phyloP scores from a whole-genome alignment of 1,140 invertebrate genomes.

The Gonatopus flavifemur region DNA sequence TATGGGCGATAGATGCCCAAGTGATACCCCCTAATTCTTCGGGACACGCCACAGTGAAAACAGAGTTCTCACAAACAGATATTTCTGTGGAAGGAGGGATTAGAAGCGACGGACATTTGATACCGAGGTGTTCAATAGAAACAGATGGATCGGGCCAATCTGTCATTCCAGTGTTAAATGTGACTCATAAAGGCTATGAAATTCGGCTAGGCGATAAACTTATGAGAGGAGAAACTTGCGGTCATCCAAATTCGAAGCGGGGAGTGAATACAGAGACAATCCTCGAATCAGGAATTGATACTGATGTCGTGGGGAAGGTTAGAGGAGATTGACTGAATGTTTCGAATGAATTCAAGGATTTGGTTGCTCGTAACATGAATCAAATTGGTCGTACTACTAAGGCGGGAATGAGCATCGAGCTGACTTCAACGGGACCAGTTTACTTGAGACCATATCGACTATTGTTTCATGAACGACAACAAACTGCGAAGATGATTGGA shows the following conservation, averaged over 20 bases:
- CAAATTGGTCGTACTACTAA: conserved; percentile 22
- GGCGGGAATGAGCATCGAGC: conserved; percentile 23
- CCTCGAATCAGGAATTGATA: background rate
- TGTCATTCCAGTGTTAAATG: background rate
- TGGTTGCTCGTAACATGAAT: conserved; percentile 12
- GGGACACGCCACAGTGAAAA: conserved; percentile 1
- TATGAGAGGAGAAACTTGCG: too few relatives aligned
- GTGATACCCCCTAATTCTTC: conserved; percentile 7
- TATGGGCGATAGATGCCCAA: background rate
- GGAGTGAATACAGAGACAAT: too few relatives aligned
- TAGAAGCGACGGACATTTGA: background rate
- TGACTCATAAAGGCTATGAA: too few relatives aligned
- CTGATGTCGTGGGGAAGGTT: conserved; percentile 1
- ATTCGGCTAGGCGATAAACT: too few relatives aligned
- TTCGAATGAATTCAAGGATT: conserved; percentile 17
- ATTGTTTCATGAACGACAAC: conserved; percentile 28
- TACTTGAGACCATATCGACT: conserved; percentile 34
- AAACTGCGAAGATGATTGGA: conserved; percentile 36
- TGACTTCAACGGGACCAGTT: conserved; percentile 36
- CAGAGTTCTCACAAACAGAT: background rate
- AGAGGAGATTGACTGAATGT: background rate
- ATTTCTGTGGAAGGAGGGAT: conserved; percentile 9
- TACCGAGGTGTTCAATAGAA: conserved; percentile 2
- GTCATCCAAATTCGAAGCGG: too few relatives aligned
- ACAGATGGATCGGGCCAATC: conserved; percentile 3